Evolutionary conservation across 2,797 vertebrate species (phyloP).

Genomic region (Erpetoichthys calabaricus): DNA sequence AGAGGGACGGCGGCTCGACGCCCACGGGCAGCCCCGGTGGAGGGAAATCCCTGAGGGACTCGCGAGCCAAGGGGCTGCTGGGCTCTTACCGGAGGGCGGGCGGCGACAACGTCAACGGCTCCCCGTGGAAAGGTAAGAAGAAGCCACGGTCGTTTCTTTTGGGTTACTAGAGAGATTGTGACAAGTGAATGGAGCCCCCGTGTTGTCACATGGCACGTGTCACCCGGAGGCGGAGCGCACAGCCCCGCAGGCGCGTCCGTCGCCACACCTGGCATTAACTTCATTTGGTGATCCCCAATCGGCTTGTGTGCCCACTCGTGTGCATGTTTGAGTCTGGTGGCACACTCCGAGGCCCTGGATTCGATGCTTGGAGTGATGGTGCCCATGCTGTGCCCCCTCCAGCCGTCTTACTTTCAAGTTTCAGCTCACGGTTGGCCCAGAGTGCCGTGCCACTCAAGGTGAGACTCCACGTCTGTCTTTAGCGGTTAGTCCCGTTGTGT

Average conservation of each 20-base stretch:
- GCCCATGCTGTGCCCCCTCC: no score
- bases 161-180: fast-evolving
- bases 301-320: no score
- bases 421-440: no score
- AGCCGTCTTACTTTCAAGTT: no score
- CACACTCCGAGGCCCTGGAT: no score
- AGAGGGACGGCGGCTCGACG: constrained; percentile 38
- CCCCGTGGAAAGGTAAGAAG: constrained; percentile 50
- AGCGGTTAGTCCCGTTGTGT: no score
- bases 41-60: constrained; percentile 31
- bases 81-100: constrained; percentile 48
- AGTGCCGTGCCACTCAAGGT: no score
- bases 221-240: not conserved
- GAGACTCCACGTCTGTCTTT: no score
- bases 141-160: not conserved
- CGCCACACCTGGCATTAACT: no score
- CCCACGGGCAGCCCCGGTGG: constrained; percentile 43
- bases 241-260: not conserved
- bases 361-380: no score
- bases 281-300: no score
- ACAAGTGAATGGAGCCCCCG: not conserved
- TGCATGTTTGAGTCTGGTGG: no score
- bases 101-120: constrained; percentile 70
- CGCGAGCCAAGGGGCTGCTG: constrained; percentile 37
- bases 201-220: not conserved